Conservation (phyloP, 2,888 invertebrate genomes). For the Agrochola circellaris region DNA sequence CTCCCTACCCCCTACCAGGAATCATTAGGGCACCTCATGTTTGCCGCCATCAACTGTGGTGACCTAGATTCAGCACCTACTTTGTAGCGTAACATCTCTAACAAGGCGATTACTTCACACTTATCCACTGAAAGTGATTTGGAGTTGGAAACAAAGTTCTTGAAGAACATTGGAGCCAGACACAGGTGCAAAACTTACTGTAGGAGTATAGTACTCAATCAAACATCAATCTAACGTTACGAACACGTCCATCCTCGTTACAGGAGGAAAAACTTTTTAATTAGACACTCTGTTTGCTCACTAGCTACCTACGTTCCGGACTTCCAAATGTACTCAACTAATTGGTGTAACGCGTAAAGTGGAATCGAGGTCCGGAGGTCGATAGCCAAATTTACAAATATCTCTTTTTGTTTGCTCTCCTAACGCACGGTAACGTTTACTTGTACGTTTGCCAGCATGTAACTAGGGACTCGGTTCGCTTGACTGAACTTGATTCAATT, state of each 20-base stretch:
- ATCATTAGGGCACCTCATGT: conserved; percentile 44
- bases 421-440: conserved; percentile 49
- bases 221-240: conserved; percentile 72
- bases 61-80: conserved; percentile 46
- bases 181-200: conserved; percentile 65
- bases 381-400: conserved; percentile 51
- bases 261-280: conserved; percentile 72
- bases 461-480: conserved; percentile 50
- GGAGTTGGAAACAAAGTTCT: conserved; percentile 63
- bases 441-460: conserved; percentile 56
- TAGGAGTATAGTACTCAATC: conserved; percentile 59
- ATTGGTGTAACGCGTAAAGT: conserved; percentile 67
- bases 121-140: conserved; percentile 64
- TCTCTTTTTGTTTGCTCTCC: conserved; percentile 56
- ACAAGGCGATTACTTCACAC: conserved; percentile 60
- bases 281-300: conserved; percentile 70
- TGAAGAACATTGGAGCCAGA: conserved; percentile 50
- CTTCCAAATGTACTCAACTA: conserved; percentile 68
- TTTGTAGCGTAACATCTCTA: conserved; percentile 52
- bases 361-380: conserved; percentile 47
- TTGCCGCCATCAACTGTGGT: conserved; percentile 15
- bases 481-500: conserved; percentile 65
- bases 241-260: conserved; percentile 71
- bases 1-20: conserved; percentile 38
- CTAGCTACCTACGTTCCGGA: conserved; percentile 66